Evolutionary conservation across 1,140 invertebrate species (phyloP).

Genomic region (Eupristina koningsbergeri): DNA sequence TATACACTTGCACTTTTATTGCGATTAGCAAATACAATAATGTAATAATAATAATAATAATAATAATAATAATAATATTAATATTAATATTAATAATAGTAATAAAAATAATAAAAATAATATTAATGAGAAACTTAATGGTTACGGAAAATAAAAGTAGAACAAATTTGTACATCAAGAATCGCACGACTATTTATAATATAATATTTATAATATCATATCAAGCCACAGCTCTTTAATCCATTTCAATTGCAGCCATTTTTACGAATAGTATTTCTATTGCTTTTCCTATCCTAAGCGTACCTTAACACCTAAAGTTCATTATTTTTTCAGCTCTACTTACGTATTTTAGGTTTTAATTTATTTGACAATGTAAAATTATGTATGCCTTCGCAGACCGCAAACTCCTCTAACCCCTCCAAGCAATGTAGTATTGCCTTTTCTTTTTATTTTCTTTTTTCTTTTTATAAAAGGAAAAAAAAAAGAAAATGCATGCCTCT

Average conservation of each 20-base stretch:
- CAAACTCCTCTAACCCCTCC: conserved; percentile 33
- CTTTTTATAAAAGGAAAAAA: no score
- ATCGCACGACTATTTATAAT: conserved; percentile 50
- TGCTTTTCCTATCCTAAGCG: conserved; percentile 41
- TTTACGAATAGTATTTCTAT: conserved; percentile 40
- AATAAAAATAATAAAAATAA: conserved; percentile 17
- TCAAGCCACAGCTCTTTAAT: conserved; percentile 43
- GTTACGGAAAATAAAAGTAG: conserved; percentile 36
- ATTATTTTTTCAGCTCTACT: conserved; percentile 56
- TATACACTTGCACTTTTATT: conserved; percentile 59
- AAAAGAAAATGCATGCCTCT: conserved; percentile 40
- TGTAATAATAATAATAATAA: conserved; percentile 43
- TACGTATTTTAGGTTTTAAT: conserved; percentile 62
- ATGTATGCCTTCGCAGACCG: conserved; percentile 30
- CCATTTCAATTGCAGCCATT: conserved; percentile 47
- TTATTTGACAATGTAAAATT: conserved; percentile 44
- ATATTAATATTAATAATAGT: conserved; percentile 30
- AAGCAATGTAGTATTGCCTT: conserved; percentile 1
- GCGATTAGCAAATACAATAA: conserved; percentile 49
- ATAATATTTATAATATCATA: no score
- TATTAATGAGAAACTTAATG: conserved; percentile 40
- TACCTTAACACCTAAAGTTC: conserved; percentile 46
- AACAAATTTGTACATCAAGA: conserved; percentile 52
- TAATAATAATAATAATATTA: conserved; percentile 38
- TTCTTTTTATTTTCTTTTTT: no score